These are phyloP conservation scores for Semicossyphus pulcher DNA, from an alignment of 2,113 vertebrate genomes.

Conservation along the genomic window DNA sequence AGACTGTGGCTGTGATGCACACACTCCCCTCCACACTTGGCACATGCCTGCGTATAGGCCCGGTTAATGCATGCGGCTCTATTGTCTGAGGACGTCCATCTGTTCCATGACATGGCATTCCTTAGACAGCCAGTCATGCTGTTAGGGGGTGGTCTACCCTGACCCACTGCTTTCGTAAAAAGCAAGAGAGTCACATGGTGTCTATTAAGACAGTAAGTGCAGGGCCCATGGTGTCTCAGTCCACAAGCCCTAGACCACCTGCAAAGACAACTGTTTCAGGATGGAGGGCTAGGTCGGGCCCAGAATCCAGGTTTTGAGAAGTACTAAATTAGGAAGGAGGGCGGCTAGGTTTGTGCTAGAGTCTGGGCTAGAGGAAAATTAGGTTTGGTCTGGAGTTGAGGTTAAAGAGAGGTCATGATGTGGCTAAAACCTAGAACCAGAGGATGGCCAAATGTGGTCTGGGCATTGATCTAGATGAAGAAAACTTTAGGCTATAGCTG, in stretches of 20 bases:
- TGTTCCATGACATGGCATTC: slow-evolving; percentile 76
- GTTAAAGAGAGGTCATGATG: background rate
- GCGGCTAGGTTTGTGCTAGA: background rate
- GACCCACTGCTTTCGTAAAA: slow-evolving; percentile 29
- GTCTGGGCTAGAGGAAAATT: no score
- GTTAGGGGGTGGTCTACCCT: slow-evolving; percentile 53
- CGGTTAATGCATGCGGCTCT: slow-evolving; percentile 40
- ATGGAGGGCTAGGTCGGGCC: background rate
- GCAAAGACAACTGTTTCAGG: background rate
- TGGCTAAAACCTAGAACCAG: background rate
- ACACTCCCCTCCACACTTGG: slow-evolving; percentile 26
- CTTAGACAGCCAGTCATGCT: slow-evolving; percentile 68
- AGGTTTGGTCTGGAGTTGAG: background rate
- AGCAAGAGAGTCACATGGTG: slow-evolving; percentile 37
- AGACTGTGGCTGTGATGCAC: background rate
- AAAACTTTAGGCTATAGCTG: no score
- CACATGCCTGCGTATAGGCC: slow-evolving; percentile 53
- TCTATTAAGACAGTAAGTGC: slow-evolving; percentile 28
- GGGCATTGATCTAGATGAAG: no score
- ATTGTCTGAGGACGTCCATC: slow-evolving; percentile 74
- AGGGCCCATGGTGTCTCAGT: slow-evolving; percentile 12
- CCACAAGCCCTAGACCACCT: slow-evolving; percentile 26
- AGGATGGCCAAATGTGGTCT: background rate
- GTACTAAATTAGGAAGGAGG: background rate
- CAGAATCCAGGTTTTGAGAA: background rate